Base-by-base conservation (phyloP, 2,797 vertebrate species). In the Esox masquinongy region DNA sequence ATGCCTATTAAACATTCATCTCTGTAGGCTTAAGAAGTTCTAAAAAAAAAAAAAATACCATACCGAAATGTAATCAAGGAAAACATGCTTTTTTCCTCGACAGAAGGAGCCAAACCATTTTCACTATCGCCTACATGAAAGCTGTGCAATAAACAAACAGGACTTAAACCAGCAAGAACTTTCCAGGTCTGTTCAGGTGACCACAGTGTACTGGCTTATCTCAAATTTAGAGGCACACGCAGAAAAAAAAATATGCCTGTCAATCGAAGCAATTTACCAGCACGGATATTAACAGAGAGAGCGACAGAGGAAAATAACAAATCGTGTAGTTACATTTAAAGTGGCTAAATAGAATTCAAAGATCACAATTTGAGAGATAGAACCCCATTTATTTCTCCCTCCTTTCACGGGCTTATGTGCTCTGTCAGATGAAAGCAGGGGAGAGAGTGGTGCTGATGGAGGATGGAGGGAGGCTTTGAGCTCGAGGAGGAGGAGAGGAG, bases 391-490 rank as follows among this genome's bases (percentile, higher is more conserved):
- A 91, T 91, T 90, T 88, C 75, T 81, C 83, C 77, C 93, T 94
- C 95, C 95, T 95, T 92, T 97, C 92, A 94, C 94, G 94, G 94
- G 95, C 96, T 95, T 97, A 96, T 96, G 95, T 91, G 89, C 96
- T 95, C 95, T 95, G 95, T 94, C 96, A 98, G 96, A 98, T 98
- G 96, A 98, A 97, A 98, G 96, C 91, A 80, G 94, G 92, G 95
- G 94, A 95, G 96, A 96, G 96, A 95, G 95, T 64, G 92, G 80
- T 79, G 87, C 93, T 96, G 96, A 97, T 97, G 96, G 96, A 96
- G 93, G 94, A 86, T 93, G 96, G 96, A 97, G 97, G 96, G 96
- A 95, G 93, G 94, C 91, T 95, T 90, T 96, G 95, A 94, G 96
- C 95, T 77, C 85, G 87, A 72, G 90, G 86, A 90, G 88, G 90